Percentiles rank a stretch among this genome's conserved stretches.
These are phyloP conservation scores for Hucho hucho DNA, from an alignment of 2,113 vertebrate genomes.

Conservation along the genomic window DNA sequence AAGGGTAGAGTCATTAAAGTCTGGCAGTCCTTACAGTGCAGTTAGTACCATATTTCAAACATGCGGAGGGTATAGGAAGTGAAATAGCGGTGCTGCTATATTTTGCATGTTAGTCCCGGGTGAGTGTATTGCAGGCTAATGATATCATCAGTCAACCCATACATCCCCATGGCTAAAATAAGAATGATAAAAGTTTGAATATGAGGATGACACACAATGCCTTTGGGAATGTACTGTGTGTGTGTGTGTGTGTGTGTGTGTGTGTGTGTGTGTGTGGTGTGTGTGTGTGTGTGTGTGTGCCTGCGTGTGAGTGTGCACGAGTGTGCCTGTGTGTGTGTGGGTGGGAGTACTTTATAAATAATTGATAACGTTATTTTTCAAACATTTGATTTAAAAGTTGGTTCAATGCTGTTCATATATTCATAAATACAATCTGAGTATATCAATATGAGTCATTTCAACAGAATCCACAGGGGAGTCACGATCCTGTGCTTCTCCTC, in stretches of 20 bases:
- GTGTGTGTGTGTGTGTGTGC: background rate
- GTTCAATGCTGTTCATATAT: background rate
- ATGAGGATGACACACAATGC: background rate
- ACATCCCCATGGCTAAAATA: background rate
- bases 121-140: background rate
- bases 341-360: background rate
- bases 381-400: background rate
- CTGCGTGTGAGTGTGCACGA: background rate
- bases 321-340: background rate
- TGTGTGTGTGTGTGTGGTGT: background rate
- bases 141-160: background rate
- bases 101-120: background rate
- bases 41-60: no score
- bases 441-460: background rate
- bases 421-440: background rate
- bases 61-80: no score
- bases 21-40: no score
- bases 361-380: background rate
- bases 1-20: no score
- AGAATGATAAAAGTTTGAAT: background rate
- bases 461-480: background rate
- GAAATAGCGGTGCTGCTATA: background rate
- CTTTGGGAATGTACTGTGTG: background rate
- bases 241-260: background rate
- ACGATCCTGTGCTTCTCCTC: background rate